Percentiles rank a stretch among this genome's conserved stretches.
phyloP scores from a whole-genome alignment of 2,113 vertebrate species.

The Myxocyprinus asiaticus region DNA sequence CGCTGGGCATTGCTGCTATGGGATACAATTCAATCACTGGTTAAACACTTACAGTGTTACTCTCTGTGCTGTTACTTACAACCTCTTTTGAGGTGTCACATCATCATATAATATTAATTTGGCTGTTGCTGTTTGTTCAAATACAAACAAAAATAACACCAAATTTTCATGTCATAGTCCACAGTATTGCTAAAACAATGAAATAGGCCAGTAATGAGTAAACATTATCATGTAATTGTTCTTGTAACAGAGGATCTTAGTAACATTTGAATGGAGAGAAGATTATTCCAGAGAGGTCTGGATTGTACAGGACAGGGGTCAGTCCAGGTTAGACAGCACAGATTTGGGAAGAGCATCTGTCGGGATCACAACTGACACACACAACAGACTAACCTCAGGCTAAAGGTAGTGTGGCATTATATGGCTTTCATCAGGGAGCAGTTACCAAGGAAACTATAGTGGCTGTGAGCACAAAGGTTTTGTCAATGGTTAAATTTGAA shows the following conservation, averaged over 20 bases:
- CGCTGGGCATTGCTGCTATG: constrained; percentile 78
- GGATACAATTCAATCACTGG: constrained; percentile 75
- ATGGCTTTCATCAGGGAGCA: too few species aligned
- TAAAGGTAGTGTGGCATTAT: too few species aligned
- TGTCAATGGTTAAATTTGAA: too few species aligned
- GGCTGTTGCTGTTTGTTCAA: too few species aligned
- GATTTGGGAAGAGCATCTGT: constrained; percentile 37
- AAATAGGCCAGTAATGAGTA: constrained; percentile 15
- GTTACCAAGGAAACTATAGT: background rate
- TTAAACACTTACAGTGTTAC: constrained; percentile 58
- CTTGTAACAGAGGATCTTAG: background rate
- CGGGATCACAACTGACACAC: constrained; percentile 32
- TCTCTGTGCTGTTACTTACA: too few species aligned
- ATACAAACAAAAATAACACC: background rate
- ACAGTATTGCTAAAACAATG: constrained; percentile 27
- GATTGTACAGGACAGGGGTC: constrained; percentile 48
- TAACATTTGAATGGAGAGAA: constrained; percentile 14
- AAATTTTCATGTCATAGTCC: background rate
- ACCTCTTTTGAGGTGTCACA: too few species aligned
- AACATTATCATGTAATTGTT: constrained; percentile 40
- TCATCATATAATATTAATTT: too few species aligned
- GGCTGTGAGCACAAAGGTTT: background rate
- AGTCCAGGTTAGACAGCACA: constrained; percentile 49
- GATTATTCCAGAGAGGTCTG: constrained; percentile 41
- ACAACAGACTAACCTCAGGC: background rate